These are phyloP conservation scores for Pogonophryne albipinna DNA, from an alignment of 2,797 vertebrate species.

Conservation along the genomic window DNA sequence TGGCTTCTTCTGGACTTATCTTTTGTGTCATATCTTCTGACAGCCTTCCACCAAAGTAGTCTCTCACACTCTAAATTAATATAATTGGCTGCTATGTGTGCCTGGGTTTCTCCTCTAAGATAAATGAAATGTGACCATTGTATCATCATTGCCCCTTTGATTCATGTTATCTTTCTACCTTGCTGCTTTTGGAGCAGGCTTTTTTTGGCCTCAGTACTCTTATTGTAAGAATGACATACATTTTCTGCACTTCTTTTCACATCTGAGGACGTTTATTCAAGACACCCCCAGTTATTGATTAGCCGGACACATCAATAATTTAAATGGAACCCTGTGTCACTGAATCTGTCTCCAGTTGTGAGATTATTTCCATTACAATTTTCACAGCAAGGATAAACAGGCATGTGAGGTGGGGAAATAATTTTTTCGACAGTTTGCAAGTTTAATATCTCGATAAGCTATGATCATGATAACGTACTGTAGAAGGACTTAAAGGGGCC, in stretches of 20 bases:
- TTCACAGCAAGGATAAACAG: neutral
- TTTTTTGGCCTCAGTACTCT: neutral
- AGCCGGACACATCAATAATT: conserved; percentile 17
- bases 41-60: conserved; percentile 1
- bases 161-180: neutral
- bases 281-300: conserved; percentile 29
- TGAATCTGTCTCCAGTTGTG: neutral
- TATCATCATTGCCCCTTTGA: neutral
- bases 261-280: conserved; percentile 4
- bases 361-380: neutral
- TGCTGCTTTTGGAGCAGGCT: conserved; percentile 4
- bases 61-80: conserved; percentile 17
- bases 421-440: neutral
- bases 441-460: neutral
- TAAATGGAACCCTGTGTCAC: conserved; percentile 3
- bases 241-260: neutral
- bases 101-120: conserved; percentile 2
- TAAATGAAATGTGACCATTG: conserved; percentile 9
- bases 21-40: conserved; percentile 13
- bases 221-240: conserved; percentile 6
- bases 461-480: neutral
- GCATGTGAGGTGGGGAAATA: neutral
- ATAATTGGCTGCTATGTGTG: neutral
- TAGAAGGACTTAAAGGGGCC: too few relatives aligned
- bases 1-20: conserved; percentile 18